phyloP scores from a whole-genome alignment of 1,140 invertebrate genomes.

The Hylaeus anthracinus region DNA sequence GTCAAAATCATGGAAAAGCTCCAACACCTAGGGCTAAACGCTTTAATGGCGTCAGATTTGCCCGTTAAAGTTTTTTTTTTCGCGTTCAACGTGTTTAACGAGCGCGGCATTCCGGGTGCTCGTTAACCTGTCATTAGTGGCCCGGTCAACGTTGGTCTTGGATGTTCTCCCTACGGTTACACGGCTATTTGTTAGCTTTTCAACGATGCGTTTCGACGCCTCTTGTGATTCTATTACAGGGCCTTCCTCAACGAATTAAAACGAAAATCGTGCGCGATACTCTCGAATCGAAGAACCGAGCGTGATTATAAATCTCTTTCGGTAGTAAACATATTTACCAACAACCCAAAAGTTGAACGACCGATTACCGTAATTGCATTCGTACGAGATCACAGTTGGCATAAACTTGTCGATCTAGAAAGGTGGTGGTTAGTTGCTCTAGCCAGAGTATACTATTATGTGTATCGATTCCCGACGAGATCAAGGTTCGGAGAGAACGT shows the following conservation, averaged over 20 bases:
- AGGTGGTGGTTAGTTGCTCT: slow-evolving; percentile 36
- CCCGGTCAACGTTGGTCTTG: slow-evolving; percentile 41
- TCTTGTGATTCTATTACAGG: neutral
- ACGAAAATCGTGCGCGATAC: neutral
- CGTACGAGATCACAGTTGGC: neutral
- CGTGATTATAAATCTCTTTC: slow-evolving; percentile 27
- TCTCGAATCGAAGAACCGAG: neutral
- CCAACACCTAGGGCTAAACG: neutral
- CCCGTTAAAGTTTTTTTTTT: slow-evolving; percentile 9
- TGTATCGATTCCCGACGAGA: slow-evolving; percentile 23
- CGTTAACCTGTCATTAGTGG: slow-evolving; percentile 57
- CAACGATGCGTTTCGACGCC: neutral
- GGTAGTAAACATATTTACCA: slow-evolving; percentile 16
- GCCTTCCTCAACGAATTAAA: neutral
- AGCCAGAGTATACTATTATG: no score
- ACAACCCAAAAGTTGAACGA: slow-evolving; percentile 8
- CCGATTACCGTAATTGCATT: slow-evolving; percentile 36
- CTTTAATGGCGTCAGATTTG: slow-evolving; percentile 34
- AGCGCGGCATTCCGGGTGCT: slow-evolving; percentile 36
- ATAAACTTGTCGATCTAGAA: slow-evolving; percentile 38
- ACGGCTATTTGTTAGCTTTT: slow-evolving; percentile 28
- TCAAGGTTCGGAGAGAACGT: neutral
- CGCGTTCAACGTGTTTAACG: slow-evolving; percentile 47
- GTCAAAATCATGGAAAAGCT: slow-evolving; percentile 31
- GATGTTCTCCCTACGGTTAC: slow-evolving; percentile 12